Percentiles rank a stretch among this genome's conserved stretches.
Evolutionary conservation across 1,140 invertebrate species (phyloP).

Genomic region (Megathymus violae): DNA sequence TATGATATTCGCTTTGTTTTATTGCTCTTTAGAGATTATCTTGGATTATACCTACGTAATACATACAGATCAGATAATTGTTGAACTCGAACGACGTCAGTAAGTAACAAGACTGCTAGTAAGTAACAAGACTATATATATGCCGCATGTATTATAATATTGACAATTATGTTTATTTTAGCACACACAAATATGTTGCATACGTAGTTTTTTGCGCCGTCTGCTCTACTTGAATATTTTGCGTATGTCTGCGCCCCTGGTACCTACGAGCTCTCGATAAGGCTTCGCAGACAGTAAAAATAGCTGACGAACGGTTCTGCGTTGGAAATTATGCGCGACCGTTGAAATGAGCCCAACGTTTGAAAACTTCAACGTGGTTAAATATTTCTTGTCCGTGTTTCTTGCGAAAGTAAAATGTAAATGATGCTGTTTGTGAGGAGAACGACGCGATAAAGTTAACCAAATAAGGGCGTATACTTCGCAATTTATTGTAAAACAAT

Average conservation of each 20-base stretch:
- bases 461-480: neutral
- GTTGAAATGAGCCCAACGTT: constrained; percentile 35
- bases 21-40: no score
- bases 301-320: constrained; percentile 58
- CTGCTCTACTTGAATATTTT: constrained; percentile 17
- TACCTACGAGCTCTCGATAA: constrained; percentile 60
- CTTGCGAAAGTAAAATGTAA: constrained; percentile 11
- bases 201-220: neutral
- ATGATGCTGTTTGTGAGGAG: constrained; percentile 8
- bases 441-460: neutral
- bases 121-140: no score
- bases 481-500: neutral
- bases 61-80: no score
- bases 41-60: no score
- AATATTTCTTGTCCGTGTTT: constrained; percentile 10
- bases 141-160: no score
- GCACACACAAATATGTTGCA: no score
- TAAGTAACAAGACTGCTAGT: no score
- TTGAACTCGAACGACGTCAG: no score
- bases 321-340: constrained; percentile 65
- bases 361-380: constrained; percentile 32
- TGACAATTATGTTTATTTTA: no score
- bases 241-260: constrained; percentile 52
- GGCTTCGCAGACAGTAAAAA: constrained; percentile 74
- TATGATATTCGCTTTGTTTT: no score